Evolutionary conservation across 2,113 vertebrate species (phyloP), one percentile per base, ranked within the genome.

Genomic region (Pteronura brasiliensis): DNA sequence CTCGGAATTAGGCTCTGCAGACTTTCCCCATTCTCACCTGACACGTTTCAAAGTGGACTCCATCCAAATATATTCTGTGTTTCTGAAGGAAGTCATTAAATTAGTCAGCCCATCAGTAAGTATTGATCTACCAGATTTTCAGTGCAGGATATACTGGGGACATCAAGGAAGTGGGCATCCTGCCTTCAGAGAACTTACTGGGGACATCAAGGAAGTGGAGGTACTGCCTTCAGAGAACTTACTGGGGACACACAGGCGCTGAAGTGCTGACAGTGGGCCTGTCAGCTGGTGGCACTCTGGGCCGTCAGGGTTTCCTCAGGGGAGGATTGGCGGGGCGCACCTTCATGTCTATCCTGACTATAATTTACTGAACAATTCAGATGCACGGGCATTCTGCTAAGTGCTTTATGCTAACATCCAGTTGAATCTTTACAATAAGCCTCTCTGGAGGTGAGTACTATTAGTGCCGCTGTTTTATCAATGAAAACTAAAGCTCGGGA

Each of bases 141-240:
- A 84, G 69, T 20, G 72, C 52, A 74, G 71, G 63, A 31, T 74
- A 44, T 76, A 69, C 84, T 74, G 72, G 69, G 49, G 69, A n/a
- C 82, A 52, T 63, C 83, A 52, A 23, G 36, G 74, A 95, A 80
- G 49, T 55, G 11, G 77, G 36, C 47, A 52, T 29, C 95, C 63
- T 86, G 74, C 83, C 74, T 87, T 93, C 44, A 89, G 83, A 90
- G 79, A 95, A 47, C 61, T 57, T 88, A 39, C 7, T 52, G 49
- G 49, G 49, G 49, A 49, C 47, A 49, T 49, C 47, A 49, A 49
- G 49, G 72, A 95, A 74, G 49, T 52, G 8, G 77, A 34, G 71
- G 65, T 29, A 94, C 63, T 85, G 72, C 83, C 81, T 86, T 93
- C 44, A 89, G 82, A 90, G 79, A 95, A 47, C 72, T 63, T 88